Percentiles rank a stretch among this genome's conserved stretches.
Conservation (phyloP, 2,888 invertebrate genomes). For the Protonemura montana region DNA sequence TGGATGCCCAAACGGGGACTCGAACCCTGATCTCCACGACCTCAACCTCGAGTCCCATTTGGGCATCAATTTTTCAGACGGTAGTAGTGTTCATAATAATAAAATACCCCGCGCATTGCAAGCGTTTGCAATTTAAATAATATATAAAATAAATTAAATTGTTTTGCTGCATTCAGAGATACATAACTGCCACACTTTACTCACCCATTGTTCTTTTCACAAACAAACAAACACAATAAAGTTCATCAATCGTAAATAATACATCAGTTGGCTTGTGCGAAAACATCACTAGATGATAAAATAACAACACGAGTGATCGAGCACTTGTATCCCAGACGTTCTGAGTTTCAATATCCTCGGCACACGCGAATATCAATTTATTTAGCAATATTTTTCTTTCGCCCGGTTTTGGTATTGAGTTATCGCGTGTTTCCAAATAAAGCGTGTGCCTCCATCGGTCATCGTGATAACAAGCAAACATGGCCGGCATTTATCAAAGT, state of each 20-base stretch:
- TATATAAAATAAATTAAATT: too few species aligned
- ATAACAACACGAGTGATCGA: background rate
- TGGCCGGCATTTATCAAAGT: slow-evolving; percentile 29
- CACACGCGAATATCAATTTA: slow-evolving; percentile 28
- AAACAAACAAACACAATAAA: too few species aligned
- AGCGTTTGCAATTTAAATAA: too few species aligned
- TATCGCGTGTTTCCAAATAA: slow-evolving; percentile 21
- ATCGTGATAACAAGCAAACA: slow-evolving; percentile 18
- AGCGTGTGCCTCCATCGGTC: slow-evolving; percentile 34
- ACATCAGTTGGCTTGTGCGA: background rate
- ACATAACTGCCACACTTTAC: too few species aligned
- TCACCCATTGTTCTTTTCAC: too few species aligned
- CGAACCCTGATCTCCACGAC: too few species aligned
- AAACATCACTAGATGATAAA: background rate
- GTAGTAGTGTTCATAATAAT: too few species aligned
- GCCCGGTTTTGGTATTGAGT: background rate
- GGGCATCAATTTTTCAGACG: too few species aligned
- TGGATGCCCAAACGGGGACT: too few species aligned
- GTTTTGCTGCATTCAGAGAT: too few species aligned
- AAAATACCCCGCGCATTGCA: too few species aligned
- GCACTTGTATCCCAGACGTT: background rate
- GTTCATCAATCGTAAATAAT: background rate
- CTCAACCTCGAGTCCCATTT: too few species aligned
- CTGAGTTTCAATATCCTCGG: background rate
- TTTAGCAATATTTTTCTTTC: slow-evolving; percentile 31